Evolutionary conservation across 2,797 vertebrate genomes (phyloP).

Genomic region (Periparus ater): DNA sequence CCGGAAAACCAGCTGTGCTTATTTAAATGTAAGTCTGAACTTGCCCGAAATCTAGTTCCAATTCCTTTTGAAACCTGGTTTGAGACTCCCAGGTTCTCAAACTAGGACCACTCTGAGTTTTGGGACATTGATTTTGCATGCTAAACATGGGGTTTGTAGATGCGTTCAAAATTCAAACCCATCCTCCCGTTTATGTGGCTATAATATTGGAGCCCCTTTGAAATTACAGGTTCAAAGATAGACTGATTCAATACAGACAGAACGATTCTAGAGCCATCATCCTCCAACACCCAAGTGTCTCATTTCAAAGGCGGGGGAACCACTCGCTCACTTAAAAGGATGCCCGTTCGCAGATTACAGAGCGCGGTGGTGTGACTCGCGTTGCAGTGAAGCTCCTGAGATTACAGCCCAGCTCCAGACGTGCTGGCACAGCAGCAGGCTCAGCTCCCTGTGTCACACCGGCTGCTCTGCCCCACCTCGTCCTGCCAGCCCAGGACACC

Average conservation of each 20-base stretch:
- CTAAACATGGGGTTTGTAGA: background rate
- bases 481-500: accelerated
- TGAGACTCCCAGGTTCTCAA: background rate
- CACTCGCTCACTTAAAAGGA: background rate
- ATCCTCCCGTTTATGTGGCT: background rate
- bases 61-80: background rate
- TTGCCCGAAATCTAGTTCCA: background rate
- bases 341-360: background rate
- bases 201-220: background rate
- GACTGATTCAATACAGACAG: background rate
- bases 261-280: background rate
- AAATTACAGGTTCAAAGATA: background rate
- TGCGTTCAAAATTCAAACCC: background rate
- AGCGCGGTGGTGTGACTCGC: background rate
- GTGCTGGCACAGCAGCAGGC: background rate
- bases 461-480: accelerated
- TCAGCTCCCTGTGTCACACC: background rate
- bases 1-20: background rate
- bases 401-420: background rate
- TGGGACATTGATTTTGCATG: background rate
- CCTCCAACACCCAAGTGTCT: background rate
- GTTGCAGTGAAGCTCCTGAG: background rate
- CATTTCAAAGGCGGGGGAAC: background rate
- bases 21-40: background rate
- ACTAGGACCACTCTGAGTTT: background rate